Evolutionary conservation across 1,140 invertebrate genomes (phyloP).

Genomic region (Chrysomallon squamiferum): DNA sequence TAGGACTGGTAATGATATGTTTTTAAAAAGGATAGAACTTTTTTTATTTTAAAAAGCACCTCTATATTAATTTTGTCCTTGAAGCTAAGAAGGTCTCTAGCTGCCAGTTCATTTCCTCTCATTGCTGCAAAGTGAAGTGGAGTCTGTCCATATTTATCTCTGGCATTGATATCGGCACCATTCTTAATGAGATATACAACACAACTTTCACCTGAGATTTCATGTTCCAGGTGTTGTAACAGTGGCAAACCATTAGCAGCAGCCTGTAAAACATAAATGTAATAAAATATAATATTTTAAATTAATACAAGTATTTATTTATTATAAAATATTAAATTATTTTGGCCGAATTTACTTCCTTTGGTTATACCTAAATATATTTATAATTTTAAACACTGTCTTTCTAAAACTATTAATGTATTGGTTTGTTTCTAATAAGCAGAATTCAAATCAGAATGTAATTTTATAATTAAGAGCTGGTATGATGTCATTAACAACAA

Average conservation of each 20-base stretch:
- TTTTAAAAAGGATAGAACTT: no score
- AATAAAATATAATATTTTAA: no score
- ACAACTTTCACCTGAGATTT: conserved; percentile 35
- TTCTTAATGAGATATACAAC: conserved; percentile 58
- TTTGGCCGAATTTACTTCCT: background rate
- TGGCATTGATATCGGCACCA: conserved; percentile 62
- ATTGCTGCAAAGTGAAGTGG: conserved; percentile 66
- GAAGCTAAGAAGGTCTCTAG: conserved; percentile 55
- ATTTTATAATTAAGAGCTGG: no score
- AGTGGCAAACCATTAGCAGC: conserved; percentile 12
- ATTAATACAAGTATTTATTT: no score
- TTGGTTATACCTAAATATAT: no score
- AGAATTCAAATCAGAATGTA: no score
- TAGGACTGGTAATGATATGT: no score
- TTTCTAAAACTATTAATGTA: no score
- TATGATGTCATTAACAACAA: no score
- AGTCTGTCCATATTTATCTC: conserved; percentile 63
- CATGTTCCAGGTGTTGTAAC: conserved; percentile 7
- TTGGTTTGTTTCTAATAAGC: no score
- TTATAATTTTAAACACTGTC: no score
- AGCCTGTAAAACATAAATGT: conserved; percentile 3
- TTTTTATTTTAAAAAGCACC: no score
- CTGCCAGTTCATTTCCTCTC: conserved; percentile 64
- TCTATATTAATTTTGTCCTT: conserved; percentile 33
- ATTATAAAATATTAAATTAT: background rate